A percentile compares a stretch with the other conserved stretches of the same genome.
Conservation (phyloP, 2,888 invertebrate species). For the Polydesmus complanatus region DNA sequence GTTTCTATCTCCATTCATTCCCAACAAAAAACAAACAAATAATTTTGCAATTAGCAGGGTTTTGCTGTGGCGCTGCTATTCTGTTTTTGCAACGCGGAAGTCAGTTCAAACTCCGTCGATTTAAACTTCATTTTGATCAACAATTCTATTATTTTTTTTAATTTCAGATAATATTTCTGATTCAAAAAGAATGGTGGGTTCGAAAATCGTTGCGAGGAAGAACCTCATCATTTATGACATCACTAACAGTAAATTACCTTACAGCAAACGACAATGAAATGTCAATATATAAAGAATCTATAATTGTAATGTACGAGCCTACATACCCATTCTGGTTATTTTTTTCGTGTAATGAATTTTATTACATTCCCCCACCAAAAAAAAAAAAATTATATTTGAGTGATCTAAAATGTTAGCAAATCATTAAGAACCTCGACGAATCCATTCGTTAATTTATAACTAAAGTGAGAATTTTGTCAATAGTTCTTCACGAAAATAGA, state of each 20-base stretch:
- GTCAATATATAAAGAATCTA: too few relatives aligned
- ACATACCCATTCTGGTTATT: too few relatives aligned
- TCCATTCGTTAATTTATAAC: too few relatives aligned
- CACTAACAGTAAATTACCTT: not conserved
- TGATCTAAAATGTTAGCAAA: too few relatives aligned
- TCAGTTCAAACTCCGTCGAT: constrained; percentile 28
- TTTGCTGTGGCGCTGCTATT: constrained; percentile 80
- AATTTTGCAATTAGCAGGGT: constrained; percentile 48
- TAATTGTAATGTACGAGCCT: too few relatives aligned
- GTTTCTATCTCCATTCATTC: not conserved
- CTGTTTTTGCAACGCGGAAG: constrained; percentile 92
- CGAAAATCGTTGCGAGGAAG: not conserved
- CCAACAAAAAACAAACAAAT: not conserved
- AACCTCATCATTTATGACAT: not conserved
- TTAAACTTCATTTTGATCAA: not conserved
- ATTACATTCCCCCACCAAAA: too few relatives aligned
- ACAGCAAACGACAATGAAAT: too few relatives aligned
- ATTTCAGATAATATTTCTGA: not conserved
- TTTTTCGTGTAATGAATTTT: too few relatives aligned
- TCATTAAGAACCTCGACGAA: too few relatives aligned
- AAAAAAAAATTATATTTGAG: too few relatives aligned
- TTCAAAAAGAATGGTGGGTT: not conserved
- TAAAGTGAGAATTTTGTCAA: too few relatives aligned
- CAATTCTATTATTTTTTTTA: not conserved
- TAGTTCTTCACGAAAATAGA: too few relatives aligned